Evolutionary conservation across 2,888 invertebrate species (phyloP).

Genomic region (Helobdella robusta): DNA sequence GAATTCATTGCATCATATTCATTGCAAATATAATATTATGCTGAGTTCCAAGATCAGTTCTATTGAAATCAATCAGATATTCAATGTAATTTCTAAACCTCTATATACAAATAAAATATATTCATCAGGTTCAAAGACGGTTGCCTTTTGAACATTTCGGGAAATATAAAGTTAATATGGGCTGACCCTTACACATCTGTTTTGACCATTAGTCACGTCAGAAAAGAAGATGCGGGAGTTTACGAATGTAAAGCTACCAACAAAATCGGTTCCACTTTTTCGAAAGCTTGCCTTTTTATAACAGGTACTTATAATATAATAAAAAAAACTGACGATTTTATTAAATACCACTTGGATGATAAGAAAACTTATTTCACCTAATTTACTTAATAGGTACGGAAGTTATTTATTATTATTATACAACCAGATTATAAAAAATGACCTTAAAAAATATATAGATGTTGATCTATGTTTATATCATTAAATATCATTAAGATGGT

Average conservation of each 20-base stretch:
- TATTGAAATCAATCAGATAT: no score
- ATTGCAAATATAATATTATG: no score
- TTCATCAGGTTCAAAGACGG: slow-evolving; percentile 39
- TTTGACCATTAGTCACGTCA: slow-evolving; percentile 76
- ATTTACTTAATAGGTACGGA: no score
- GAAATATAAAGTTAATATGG: slow-evolving; percentile 35
- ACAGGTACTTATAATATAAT: slow-evolving; percentile 26
- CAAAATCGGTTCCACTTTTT: slow-evolving; percentile 31
- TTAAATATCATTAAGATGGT: not conserved
- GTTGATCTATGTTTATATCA: not conserved
- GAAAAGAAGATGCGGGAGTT: slow-evolving; percentile 37
- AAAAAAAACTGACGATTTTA: not conserved
- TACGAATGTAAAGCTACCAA: slow-evolving; percentile 39
- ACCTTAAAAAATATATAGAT: no score
- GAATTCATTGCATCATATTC: no score
- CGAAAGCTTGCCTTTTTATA: slow-evolving; percentile 29
- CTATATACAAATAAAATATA: no score
- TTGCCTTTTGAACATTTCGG: slow-evolving; percentile 39
- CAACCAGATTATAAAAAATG: no score
- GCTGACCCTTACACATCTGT: slow-evolving; percentile 76
- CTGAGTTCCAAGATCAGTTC: no score
- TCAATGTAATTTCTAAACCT: no score
- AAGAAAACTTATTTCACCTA: no score
- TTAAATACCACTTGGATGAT: not conserved
- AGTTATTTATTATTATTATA: no score